Evolutionary conservation across 2,797 vertebrate species (phyloP).

Genomic region (Glossophaga mutica): DNA sequence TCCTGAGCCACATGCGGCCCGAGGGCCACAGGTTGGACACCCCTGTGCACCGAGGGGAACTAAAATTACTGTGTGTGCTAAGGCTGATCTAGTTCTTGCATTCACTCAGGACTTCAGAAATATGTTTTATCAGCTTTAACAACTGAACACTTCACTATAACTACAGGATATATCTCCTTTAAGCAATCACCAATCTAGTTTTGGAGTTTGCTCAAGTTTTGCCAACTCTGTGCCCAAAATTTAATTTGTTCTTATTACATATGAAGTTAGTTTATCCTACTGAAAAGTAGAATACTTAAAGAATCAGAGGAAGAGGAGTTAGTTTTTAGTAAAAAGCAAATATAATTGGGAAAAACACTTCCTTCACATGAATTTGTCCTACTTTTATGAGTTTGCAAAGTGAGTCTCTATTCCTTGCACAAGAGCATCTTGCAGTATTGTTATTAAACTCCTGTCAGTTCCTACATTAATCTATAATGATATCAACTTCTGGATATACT

Average conservation of each 20-base stretch:
- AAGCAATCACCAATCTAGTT: background rate
- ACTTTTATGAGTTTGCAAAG: background rate
- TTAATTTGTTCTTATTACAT: background rate
- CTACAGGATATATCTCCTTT: background rate
- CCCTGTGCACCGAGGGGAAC: background rate
- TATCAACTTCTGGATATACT: background rate
- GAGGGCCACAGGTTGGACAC: too few species aligned
- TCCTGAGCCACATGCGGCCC: too few species aligned
- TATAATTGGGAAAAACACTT: background rate
- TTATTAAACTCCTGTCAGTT: background rate
- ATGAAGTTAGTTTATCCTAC: background rate
- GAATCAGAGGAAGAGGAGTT: background rate
- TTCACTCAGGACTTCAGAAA: conserved; percentile 2
- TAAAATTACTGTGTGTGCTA: background rate
- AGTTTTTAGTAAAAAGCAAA: background rate
- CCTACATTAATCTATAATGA: background rate
- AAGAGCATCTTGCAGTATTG: background rate
- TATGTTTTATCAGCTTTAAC: background rate
- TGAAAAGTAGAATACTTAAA: background rate
- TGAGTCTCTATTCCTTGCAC: background rate
- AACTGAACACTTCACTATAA: background rate
- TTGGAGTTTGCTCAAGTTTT: background rate
- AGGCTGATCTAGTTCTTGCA: background rate
- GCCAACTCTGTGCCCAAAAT: background rate
- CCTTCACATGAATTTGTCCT: background rate